phyloP scores from a whole-genome alignment of 2,888 invertebrate species.

The Timema podura region DNA sequence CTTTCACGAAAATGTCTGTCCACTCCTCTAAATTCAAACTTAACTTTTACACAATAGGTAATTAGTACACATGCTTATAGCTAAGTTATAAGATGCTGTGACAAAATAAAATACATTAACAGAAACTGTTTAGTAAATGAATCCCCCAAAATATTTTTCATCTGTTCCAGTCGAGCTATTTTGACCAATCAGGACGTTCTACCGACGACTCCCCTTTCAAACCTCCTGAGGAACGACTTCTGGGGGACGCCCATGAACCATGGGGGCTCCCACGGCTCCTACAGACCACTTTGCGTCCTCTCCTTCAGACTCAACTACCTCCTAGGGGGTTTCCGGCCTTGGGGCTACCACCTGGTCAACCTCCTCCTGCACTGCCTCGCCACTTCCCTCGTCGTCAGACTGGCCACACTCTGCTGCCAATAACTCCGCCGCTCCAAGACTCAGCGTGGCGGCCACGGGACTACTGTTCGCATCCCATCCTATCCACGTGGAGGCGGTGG shows the following conservation, averaged over 20 bases:
- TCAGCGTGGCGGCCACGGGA: conserved; percentile 57
- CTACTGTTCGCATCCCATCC: conserved; percentile 92
- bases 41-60: too few species aligned
- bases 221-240: conserved; percentile 88
- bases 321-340: conserved; percentile 64
- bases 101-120: too few species aligned
- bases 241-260: conserved; percentile 95
- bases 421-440: conserved; percentile 24
- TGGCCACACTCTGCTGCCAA: conserved; percentile 53
- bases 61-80: too few species aligned
- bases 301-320: conserved; percentile 79
- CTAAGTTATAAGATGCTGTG: too few species aligned
- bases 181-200: conserved; percentile 86
- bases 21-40: too few species aligned
- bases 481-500: conserved; percentile 94
- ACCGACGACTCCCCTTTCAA: conserved; percentile 75
- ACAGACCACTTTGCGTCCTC: conserved; percentile 86
- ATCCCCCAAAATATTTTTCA: too few species aligned
- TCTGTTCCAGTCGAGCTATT: conserved; percentile 83
- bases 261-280: conserved; percentile 94
- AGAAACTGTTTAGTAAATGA: too few species aligned
- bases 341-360: conserved; percentile 83
- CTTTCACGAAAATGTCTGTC: too few species aligned
- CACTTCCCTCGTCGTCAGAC: conserved; percentile 74
- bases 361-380: conserved; percentile 81